These are phyloP conservation scores for Gymnocheta viridis DNA, from an alignment of 2,888 invertebrate species.

Conservation along the genomic window DNA sequence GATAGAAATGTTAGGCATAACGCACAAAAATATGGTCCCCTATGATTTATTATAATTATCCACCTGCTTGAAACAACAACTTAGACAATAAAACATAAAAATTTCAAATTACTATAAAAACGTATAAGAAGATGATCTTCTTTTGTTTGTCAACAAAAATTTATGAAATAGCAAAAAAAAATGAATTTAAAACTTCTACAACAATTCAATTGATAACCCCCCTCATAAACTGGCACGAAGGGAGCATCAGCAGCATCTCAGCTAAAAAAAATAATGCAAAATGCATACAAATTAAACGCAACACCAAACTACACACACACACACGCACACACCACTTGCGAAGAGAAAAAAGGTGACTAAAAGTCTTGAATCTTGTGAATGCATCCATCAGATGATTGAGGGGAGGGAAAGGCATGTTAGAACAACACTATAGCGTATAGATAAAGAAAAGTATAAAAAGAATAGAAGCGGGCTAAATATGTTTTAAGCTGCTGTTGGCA, in stretches of 20 bases:
- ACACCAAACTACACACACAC: not conserved
- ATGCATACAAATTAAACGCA: slow-evolving; percentile 49
- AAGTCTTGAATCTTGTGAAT: not conserved
- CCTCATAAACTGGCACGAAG: not conserved
- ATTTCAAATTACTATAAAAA: slow-evolving; percentile 21
- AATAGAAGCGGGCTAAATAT: slow-evolving; percentile 38
- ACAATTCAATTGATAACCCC: slow-evolving; percentile 47
- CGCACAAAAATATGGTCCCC: no score
- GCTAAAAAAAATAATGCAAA: slow-evolving; percentile 18
- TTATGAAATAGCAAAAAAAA: slow-evolving; percentile 17
- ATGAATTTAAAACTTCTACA: not conserved
- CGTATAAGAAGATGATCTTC: not conserved
- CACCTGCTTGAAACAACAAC: not conserved
- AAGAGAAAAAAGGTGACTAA: slow-evolving; percentile 12
- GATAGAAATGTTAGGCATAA: no score
- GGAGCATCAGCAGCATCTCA: slow-evolving; percentile 27
- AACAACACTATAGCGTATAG: not conserved
- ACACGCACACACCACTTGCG: not conserved
- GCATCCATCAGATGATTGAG: not conserved
- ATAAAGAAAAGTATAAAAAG: slow-evolving; percentile 3
- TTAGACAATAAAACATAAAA: not conserved
- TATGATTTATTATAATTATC: no score
- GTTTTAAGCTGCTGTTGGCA: slow-evolving; percentile 53
- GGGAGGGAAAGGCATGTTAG: not conserved
- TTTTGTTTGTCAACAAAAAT: slow-evolving; percentile 15